phyloP scores from a whole-genome alignment of 1,140 invertebrate species.

The Lepidotrigona ventralis region DNA sequence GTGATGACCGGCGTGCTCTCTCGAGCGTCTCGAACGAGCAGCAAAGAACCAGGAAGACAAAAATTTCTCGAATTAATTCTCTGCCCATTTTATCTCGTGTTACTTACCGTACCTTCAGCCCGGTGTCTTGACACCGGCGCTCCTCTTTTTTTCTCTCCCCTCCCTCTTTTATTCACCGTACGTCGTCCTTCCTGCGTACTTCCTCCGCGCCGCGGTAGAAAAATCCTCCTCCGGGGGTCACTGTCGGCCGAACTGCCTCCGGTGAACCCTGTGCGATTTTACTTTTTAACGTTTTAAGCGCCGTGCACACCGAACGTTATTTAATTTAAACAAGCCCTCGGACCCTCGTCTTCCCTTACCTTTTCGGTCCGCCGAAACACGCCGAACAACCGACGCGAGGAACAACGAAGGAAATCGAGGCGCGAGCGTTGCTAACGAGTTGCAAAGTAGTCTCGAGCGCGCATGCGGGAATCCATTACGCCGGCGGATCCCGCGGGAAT shows the following conservation, averaged over 20 bases:
- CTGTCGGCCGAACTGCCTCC: neutral
- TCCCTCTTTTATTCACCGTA: too few relatives aligned
- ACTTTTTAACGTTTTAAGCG: conserved; percentile 18
- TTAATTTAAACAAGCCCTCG: conserved; percentile 14
- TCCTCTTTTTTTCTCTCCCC: conserved; percentile 1
- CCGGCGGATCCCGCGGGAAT: conserved; percentile 64
- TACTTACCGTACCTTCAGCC: conserved; percentile 61
- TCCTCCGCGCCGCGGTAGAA: neutral
- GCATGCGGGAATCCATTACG: conserved; percentile 70
- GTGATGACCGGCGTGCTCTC: conserved; percentile 63
- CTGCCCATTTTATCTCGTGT: conserved; percentile 67
- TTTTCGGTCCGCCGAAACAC: neutral
- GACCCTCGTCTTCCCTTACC: neutral
- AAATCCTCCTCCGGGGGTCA: neutral
- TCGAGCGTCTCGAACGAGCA: conserved; percentile 62
- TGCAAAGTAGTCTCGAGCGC: conserved; percentile 44
- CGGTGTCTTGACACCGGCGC: conserved; percentile 39
- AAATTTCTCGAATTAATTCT: conserved; percentile 77
- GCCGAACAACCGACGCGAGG: neutral
- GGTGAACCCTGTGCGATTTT: conserved; percentile 16
- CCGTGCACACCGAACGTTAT: conserved; percentile 13
- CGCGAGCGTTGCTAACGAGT: conserved; percentile 54
- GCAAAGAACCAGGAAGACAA: conserved; percentile 50
- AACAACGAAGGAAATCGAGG: neutral
- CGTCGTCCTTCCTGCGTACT: neutral